These are phyloP conservation scores for Echiichthys vipera DNA, from an alignment of 2,797 vertebrate genomes.

Conservation along the genomic window DNA sequence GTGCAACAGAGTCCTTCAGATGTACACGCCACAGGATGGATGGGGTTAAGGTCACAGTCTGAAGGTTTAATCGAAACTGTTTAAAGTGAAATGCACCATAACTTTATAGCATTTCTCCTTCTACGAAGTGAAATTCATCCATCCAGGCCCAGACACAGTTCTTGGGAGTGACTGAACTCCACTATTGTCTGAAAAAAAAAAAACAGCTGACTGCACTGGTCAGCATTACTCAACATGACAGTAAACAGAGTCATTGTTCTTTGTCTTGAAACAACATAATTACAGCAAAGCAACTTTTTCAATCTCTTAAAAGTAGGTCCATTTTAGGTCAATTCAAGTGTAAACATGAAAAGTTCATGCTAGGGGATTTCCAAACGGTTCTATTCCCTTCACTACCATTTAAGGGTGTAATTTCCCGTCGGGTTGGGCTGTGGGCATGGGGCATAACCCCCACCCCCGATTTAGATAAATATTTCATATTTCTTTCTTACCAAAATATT, in stretches of 20 bases:
- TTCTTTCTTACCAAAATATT: background rate
- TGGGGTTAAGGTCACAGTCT: slow-evolving; percentile 4
- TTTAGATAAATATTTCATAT: too few relatives aligned
- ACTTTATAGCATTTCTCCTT: background rate
- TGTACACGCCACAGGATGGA: background rate
- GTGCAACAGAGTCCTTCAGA: background rate
- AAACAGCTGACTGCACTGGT: slow-evolving; percentile 39
- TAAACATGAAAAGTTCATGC: slow-evolving; percentile 38
- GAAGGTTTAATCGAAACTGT: slow-evolving; percentile 15
- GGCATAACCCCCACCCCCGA: background rate
- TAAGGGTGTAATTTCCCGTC: background rate
- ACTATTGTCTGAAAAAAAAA: slow-evolving; percentile 48
- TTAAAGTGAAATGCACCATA: background rate
- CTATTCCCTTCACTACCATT: background rate
- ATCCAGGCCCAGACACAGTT: slow-evolving; percentile 34
- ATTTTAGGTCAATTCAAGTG: slow-evolving; percentile 32
- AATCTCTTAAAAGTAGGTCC: slow-evolving; percentile 29
- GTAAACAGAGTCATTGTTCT: slow-evolving; percentile 54
- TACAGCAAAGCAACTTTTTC: slow-evolving; percentile 35
- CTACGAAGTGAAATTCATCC: slow-evolving; percentile 25
- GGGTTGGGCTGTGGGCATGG: background rate
- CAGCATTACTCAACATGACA: slow-evolving; percentile 53
- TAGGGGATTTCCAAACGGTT: slow-evolving; percentile 39
- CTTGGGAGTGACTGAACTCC: slow-evolving; percentile 30
- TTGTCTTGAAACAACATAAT: slow-evolving; percentile 56